A percentile compares a stretch with the other conserved stretches of the same genome.
phyloP scores from a whole-genome alignment of 2,888 invertebrate genomes.

The Calliopum simillimum region DNA sequence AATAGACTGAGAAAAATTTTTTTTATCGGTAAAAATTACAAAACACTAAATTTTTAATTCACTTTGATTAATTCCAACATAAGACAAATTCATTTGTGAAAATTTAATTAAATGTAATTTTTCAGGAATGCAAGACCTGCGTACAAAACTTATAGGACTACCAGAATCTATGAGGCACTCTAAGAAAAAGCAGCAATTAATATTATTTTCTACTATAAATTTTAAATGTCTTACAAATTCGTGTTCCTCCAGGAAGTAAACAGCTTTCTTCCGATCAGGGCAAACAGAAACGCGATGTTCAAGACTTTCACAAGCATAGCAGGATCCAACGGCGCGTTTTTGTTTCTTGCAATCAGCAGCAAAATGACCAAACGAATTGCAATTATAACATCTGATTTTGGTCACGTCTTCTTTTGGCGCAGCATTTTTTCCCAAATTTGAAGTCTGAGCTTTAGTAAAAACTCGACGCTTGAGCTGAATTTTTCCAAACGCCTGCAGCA shows the following conservation, averaged over 20 bases:
- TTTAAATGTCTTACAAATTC: background rate
- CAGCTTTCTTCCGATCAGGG: too few relatives aligned
- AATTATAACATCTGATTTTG: slow-evolving; percentile 19
- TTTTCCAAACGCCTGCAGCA: slow-evolving; percentile 1
- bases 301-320: too few relatives aligned
- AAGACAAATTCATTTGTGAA: background rate
- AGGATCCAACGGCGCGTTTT: background rate
- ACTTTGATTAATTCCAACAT: slow-evolving; percentile 6
- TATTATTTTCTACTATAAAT: background rate
- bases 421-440: too few relatives aligned
- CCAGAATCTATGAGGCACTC: slow-evolving; percentile 18
- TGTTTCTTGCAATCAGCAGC: slow-evolving; percentile 4
- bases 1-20: slow-evolving; percentile 2
- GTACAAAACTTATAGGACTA: slow-evolving; percentile 26
- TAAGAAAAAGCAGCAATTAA: slow-evolving; percentile 7
- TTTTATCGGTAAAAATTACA: background rate
- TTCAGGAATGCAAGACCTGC: slow-evolving; percentile 8
- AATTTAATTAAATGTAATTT: slow-evolving; percentile 1
- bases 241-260: too few relatives aligned
- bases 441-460: background rate
- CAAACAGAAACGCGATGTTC: too few relatives aligned
- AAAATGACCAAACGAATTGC: slow-evolving; percentile 11
- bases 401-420: too few relatives aligned
- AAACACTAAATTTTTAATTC: background rate
- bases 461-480: slow-evolving; percentile 1